A percentile compares a stretch with the other conserved stretches of the same genome.
These are phyloP conservation scores for Papilio gigon DNA, from an alignment of 2,888 invertebrate genomes.

Conservation along the genomic window DNA sequence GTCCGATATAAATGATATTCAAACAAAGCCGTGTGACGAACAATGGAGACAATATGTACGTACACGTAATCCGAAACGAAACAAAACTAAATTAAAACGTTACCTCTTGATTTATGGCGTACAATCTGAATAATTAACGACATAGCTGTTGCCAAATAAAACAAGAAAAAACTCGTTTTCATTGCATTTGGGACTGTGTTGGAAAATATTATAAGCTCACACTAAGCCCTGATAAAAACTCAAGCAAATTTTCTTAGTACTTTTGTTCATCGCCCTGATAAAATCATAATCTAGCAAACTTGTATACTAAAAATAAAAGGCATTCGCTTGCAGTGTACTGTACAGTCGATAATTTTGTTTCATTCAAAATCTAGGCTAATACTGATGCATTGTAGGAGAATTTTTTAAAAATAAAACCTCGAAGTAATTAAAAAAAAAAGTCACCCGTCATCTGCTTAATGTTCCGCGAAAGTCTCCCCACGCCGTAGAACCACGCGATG, in stretches of 20 bases:
- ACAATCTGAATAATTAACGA: neutral
- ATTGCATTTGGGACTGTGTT: neutral
- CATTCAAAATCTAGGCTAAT: neutral
- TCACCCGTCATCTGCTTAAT: constrained; percentile 95
- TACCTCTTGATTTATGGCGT: constrained; percentile 7
- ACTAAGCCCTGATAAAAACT: constrained; percentile 7
- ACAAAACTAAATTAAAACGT: constrained; percentile 14
- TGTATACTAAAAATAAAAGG: neutral
- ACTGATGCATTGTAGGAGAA: neutral
- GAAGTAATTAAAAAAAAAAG: constrained; percentile 37
- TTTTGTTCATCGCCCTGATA: constrained; percentile 2
- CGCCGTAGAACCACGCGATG: constrained; percentile 96
- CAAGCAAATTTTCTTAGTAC: neutral
- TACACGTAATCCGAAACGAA: constrained; percentile 2
- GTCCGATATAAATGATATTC: constrained; percentile 21
- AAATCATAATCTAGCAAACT: neutral
- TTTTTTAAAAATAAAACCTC: no score
- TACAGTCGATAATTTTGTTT: neutral
- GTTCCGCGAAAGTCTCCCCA: constrained; percentile 89
- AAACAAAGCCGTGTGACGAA: constrained; percentile 24
- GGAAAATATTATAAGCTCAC: constrained; percentile 9
- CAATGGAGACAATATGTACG: constrained; percentile 16
- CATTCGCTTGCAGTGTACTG: no score
- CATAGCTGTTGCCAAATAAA: neutral
- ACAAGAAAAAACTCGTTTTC: constrained; percentile 16